Percentiles rank a stretch among this genome's conserved stretches.
phyloP scores from a whole-genome alignment of 1,140 invertebrate species.

The Polypedilum pembai region DNA sequence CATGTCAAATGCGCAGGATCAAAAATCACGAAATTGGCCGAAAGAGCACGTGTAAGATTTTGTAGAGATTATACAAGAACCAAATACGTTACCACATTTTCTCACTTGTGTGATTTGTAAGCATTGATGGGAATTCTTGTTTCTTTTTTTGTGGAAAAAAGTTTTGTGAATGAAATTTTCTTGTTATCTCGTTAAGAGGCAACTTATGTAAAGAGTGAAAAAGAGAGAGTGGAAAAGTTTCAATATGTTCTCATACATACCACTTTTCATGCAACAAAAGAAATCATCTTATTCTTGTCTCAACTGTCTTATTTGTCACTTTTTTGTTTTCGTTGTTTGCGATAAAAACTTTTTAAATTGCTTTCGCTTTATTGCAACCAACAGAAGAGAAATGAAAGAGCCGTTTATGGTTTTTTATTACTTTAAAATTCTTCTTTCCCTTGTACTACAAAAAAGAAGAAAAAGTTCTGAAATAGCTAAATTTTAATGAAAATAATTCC shows the following conservation, averaged over 20 bases:
- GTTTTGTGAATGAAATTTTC: slow-evolving; percentile 13
- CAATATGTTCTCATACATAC: background rate
- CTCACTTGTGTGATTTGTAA: background rate
- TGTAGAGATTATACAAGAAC: too few relatives aligned
- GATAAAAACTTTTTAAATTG: slow-evolving; percentile 11
- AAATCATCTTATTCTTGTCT: background rate
- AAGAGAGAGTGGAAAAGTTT: background rate
- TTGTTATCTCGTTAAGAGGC: background rate
- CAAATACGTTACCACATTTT: background rate
- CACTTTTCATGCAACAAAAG: background rate
- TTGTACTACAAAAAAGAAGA: too few relatives aligned
- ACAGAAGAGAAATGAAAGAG: background rate
- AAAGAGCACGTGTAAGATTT: background rate
- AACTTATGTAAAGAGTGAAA: background rate
- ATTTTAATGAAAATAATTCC: too few relatives aligned
- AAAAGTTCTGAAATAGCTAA: too few relatives aligned
- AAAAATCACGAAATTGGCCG: background rate
- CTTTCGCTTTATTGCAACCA: slow-evolving; percentile 1
- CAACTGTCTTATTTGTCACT: background rate
- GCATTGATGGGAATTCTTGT: background rate
- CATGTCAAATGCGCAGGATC: background rate
- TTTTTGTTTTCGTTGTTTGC: too few relatives aligned
- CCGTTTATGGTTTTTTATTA: background rate
- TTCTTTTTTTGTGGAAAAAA: background rate
- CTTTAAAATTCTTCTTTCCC: too few relatives aligned